Percentiles rank a stretch among this genome's conserved stretches.
Conservation (phyloP, 2,888 invertebrate species). For the Erpobdella octoculata region DNA sequence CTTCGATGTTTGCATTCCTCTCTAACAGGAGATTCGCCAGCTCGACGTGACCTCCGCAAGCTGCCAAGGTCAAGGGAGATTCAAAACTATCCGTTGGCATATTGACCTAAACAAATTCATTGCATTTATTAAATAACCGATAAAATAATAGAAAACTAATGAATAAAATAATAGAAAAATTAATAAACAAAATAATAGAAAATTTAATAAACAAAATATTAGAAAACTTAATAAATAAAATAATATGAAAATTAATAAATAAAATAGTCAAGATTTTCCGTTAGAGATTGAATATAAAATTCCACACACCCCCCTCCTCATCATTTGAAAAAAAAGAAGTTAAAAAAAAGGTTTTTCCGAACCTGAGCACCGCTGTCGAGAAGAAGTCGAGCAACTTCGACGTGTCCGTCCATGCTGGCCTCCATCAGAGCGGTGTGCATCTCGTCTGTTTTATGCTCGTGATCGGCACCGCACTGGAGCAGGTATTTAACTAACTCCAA, state of each 20-base stretch:
- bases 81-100: conserved; percentile 99
- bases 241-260: background rate
- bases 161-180: no score
- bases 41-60: conserved; percentile 96
- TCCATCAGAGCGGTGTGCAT: conserved; percentile 99
- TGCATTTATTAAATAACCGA: no score
- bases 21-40: conserved; percentile 88
- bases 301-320: no score
- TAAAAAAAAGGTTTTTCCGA: no score
- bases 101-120: conserved; percentile 61
- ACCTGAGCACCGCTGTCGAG: conserved; percentile 91
- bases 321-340: no score
- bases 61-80: conserved; percentile 92
- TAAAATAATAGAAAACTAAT: no score
- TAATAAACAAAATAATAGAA: no score
- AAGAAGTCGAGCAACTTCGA: conserved; percentile 86
- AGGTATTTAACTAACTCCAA: conserved; percentile 92
- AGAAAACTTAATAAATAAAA: background rate
- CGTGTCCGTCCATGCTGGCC: conserved; percentile 98
- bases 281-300: no score
- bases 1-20: conserved; percentile 94
- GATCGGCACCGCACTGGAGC: conserved; percentile 86
- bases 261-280: background rate
- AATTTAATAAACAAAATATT: no score
- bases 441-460: conserved; percentile 97